Conservation (phyloP, 2,888 invertebrate genomes). For the Andrena bucephala region DNA sequence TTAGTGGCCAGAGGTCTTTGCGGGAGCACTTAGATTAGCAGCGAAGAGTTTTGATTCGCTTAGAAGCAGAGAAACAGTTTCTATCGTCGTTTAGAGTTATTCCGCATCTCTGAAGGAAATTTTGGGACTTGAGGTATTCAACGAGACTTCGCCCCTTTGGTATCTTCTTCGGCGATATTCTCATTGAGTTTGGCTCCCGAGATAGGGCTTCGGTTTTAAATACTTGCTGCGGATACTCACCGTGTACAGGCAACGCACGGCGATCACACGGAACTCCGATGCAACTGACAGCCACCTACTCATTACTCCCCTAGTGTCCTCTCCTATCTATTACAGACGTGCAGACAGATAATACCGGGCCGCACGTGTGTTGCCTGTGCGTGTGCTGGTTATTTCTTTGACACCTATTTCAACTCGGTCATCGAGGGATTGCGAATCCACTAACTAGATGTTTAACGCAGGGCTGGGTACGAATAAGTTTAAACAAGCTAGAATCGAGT, state of each 20-base stretch:
- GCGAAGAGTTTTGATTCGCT: neutral
- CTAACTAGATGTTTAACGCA: conserved; percentile 10
- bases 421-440: conserved; percentile 47
- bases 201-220: neutral
- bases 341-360: conserved; percentile 67
- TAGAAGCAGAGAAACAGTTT: neutral
- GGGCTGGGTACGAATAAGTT: neutral
- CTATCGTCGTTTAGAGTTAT: neutral
- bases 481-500: neutral
- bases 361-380: conserved; percentile 35
- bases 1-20: neutral
- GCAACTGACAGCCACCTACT: conserved; percentile 82
- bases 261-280: conserved; percentile 82
- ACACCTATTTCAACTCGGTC: conserved; percentile 54
- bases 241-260: conserved; percentile 76
- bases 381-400: conserved; percentile 57
- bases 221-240: conserved; percentile 72
- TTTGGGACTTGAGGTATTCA: neutral
- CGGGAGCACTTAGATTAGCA: neutral
- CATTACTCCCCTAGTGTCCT: conserved; percentile 84
- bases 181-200: neutral
- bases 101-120: neutral
- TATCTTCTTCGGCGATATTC: neutral
- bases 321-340: conserved; percentile 84
- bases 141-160: neutral